Base-by-base conservation (phyloP, 2,888 invertebrate genomes). In the Drosophila putrida region DNA sequence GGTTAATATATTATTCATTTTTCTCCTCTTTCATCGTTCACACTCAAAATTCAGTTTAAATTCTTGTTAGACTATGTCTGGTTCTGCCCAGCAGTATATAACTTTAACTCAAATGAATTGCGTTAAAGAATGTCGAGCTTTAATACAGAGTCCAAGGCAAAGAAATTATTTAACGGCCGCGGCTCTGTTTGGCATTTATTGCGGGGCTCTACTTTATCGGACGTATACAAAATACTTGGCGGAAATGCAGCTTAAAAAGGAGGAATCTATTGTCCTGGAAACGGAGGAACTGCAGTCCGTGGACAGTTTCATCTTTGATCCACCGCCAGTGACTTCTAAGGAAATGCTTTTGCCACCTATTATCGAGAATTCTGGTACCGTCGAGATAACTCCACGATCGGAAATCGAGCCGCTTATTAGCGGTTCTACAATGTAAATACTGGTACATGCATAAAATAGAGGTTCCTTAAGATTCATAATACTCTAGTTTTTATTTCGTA, bases 181-280 rank as follows among this genome's bases (percentile, higher is more conserved):
- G 8, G 44, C 60, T 10, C 36, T 76, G 1, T 51, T 76, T 9
- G 47, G 75, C 4, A 2, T 76, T 0, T 76, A 76, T 11, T 78
- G 78, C 39, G 75, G 75, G 6, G 55, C 59, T 5, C 35, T 78
- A 8, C 15, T 61, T 4, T 78, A 65, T 35, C 74, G 75, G 11
- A 53, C 60, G 6, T 76, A 74, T 35, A 54, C 44, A 6, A 58
- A 41, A 6, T 36, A 69, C 6, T 9, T 49, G 20, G 13, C 35
- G 2, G 15, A 41, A 0, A 1, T 46, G 10, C 43, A 63, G 13
- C 28, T 35, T 0, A 35, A 43, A 9, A 27, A 10, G 6, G 49
- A 20, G 39, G 49, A 20, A 25, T 0, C 20, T 0, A 11, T 35
- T 3, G 10, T 33, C 3, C 0, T 9, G 20, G 31, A 43, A n/a